Evolutionary conservation across 2,888 invertebrate species (phyloP), one percentile per base, ranked within the genome.

Genomic region (Sarcophaga carnaria): DNA sequence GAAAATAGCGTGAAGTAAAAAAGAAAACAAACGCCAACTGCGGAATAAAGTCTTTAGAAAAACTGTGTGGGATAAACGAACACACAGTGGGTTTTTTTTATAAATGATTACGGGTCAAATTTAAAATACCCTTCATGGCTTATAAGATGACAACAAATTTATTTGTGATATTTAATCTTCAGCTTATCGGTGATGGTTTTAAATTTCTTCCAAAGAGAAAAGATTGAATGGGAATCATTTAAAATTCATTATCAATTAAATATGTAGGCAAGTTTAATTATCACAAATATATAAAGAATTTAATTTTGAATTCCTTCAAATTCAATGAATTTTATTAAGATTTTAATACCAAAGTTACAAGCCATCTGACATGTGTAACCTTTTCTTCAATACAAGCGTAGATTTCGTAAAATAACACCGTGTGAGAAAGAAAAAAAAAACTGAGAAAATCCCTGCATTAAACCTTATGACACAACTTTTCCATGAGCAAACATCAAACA

Each of bases 391-490:
- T 37, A 37, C 37, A 37, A 37, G 37, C n/a, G 47, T 12, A 25
- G 64, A 25, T 64, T 45, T n/a, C n/a, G 59, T 59, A n/a, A 11
- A 25, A 6, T 45, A 80, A 66, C 37, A 66, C n/a, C 45, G 22
- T 10, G 37, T 37, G 47, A 69, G 54, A 69, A 54, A 11, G 67
- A 64, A 27, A 47, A 72, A 72, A 45, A n/a, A 82, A 79, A 63
- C 64, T 63, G 45, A 66, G 59, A 74, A 67, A 79, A 74, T 77
- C 77, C 70, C 59, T 59, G 76, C 60, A 59, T 64, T 80, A 80
- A 86, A 83, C 59, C 71, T 59, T 74, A 74, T 64, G 77, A 80
- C 62, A 80, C 49, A 75, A 67, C 14, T 49, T 37, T 72, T 47
- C 77, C 63, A n/a, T 49, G 17, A n/a, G 37, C 54, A 76, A 54